Base-by-base conservation (phyloP, 2,797 vertebrate species). In the Acipenser oxyrinchus region DNA sequence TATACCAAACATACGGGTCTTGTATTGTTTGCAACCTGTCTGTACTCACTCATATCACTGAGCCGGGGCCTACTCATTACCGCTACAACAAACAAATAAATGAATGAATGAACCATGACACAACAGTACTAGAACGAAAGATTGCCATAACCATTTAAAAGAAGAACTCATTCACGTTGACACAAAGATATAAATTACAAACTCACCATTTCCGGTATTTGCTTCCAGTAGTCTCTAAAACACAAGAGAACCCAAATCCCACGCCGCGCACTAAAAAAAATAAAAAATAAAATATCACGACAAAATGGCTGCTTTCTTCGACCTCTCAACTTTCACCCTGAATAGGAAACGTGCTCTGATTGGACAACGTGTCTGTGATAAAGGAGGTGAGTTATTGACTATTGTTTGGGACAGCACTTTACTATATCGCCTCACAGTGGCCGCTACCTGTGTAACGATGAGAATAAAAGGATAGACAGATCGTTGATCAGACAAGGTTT, bases 201-300 rank as follows among this genome's bases (percentile, higher is more conserved):
- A 77, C 85, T 84, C 61, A 86, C 86, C 86, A 88, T 88, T 9
- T 69, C 23, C 4, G 8, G 9, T 9, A 7, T 13, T 68, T 15
- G 0, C 10, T 0, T 62, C 0, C 67, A 64, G 72, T 77, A 77
- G 78, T 77, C 71, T 71, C 74, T 70, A 65, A 9, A 73, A 77
- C 84, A 81, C 82, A 49, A 18, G 15, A 66, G 59, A 59, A 2
- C 9, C n/a, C 11, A 48, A 57, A 2, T 57, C 50, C 68, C 76
- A 86, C 86, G 82, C 79, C 81, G 86, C 84, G 23, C 81, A 84
- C 23, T 37, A 37, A 37, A 37, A 37, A 37, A 37, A 37, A n/a
- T n/a, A 1, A 37, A 37, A 37, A 37, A 3, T 4, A 3, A 37
- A 83, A 83, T 80, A 66, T 71, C n/a, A 67, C 62, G 83, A 68